These are phyloP conservation scores for Pyrocephalus nanus DNA, from an alignment of 2,797 vertebrate genomes.

Conservation along the genomic window DNA sequence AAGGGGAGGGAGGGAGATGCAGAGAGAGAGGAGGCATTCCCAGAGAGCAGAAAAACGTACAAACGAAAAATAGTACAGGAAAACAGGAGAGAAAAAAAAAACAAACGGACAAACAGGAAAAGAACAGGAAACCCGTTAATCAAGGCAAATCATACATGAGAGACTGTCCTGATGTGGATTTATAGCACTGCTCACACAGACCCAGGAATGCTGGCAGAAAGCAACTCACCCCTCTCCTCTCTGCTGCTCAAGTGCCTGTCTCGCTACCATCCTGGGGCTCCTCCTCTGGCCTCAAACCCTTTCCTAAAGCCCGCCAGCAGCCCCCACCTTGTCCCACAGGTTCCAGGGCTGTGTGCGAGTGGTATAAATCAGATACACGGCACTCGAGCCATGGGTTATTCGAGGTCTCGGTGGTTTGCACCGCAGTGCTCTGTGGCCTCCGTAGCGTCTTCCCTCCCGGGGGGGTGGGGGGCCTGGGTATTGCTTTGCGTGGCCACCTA, in stretches of 20 bases:
- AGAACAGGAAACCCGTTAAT: conserved; percentile 88
- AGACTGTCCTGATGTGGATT: conserved; percentile 77
- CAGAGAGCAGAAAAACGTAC: conserved; percentile 72
- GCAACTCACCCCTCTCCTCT: conserved; percentile 39
- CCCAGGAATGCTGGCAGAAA: conserved; percentile 65
- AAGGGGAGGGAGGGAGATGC: conserved; percentile 72
- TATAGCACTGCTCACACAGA: conserved; percentile 81
- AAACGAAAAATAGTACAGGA: conserved; percentile 68
- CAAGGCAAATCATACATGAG: conserved; percentile 80
- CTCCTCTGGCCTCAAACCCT: neutral
- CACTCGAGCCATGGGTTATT: conserved; percentile 72
- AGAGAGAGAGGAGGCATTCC: conserved; percentile 78
- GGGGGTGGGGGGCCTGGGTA: neutral
- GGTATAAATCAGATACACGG: conserved; percentile 82
- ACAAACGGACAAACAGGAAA: conserved; percentile 84
- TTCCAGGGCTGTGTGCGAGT: conserved; percentile 79
- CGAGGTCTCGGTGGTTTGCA: neutral
- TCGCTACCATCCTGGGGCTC: neutral
- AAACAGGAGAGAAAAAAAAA: conserved; percentile 74
- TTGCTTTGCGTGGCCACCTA: conserved; percentile 43
- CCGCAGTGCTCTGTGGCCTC: conserved; percentile 29
- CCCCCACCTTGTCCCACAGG: conserved; percentile 43
- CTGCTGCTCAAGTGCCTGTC: neutral
- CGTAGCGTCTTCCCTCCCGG: conserved; percentile 7
- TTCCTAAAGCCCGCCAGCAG: conserved; percentile 37